Evolutionary conservation across 2,888 invertebrate genomes (phyloP).

Genomic region (Serripes groenlandicus): DNA sequence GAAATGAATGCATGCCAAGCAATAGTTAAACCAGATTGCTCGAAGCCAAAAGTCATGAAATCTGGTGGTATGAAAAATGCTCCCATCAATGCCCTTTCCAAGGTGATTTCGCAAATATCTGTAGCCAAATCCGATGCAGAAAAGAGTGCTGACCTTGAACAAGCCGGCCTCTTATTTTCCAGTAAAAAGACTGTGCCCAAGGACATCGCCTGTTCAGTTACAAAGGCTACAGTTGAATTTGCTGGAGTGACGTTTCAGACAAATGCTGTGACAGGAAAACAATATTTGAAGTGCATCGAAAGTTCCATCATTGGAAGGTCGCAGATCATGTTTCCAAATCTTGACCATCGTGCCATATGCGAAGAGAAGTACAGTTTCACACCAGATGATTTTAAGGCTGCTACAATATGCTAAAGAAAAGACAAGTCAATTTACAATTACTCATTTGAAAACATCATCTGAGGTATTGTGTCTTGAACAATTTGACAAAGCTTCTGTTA

Average conservation of each 20-base stretch:
- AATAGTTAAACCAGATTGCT: background rate
- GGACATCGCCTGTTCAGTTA: background rate
- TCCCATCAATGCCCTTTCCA: background rate
- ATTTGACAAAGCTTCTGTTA: background rate
- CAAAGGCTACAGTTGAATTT: background rate
- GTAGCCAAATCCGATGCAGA: too few relatives aligned
- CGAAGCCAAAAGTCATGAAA: background rate
- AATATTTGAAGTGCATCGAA: slow-evolving; percentile 7
- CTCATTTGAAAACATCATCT: slow-evolving; percentile 1
- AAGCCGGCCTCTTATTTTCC: too few relatives aligned
- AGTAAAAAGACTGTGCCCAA: too few relatives aligned
- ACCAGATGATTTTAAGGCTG: slow-evolving; percentile 27
- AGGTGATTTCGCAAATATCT: too few relatives aligned
- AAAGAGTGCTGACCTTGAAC: too few relatives aligned
- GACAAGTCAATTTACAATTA: background rate
- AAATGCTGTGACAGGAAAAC: background rate
- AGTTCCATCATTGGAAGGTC: slow-evolving; percentile 7
- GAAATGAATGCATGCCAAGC: slow-evolving; percentile 10
- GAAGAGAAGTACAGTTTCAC: slow-evolving; percentile 44
- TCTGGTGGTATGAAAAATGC: background rate
- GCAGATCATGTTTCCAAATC: slow-evolving; percentile 16
- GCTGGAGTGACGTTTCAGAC: slow-evolving; percentile 2
- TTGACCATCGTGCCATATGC: slow-evolving; percentile 17
- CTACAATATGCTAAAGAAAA: background rate
- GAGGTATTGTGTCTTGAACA: background rate